A percentile compares a stretch with the other conserved stretches of the same genome.
phyloP scores from a whole-genome alignment of 1,140 invertebrate species.

The Triops cancriformis region DNA sequence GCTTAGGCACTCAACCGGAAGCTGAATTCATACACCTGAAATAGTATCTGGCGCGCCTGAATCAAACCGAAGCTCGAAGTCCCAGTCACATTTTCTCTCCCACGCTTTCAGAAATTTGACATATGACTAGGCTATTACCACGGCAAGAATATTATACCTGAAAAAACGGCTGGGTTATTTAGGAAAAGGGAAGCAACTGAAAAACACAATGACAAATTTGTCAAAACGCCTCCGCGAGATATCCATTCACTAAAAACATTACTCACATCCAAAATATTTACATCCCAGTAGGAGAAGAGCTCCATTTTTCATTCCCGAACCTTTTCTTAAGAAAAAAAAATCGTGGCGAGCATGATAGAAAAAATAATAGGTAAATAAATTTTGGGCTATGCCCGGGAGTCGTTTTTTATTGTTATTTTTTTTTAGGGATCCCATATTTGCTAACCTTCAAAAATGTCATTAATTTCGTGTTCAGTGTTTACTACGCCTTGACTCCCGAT shows the following conservation, averaged over 20 bases:
- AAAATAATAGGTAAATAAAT: no score
- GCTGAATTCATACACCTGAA: slow-evolving; percentile 5
- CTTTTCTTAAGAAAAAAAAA: neutral
- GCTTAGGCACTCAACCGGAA: slow-evolving; percentile 3
- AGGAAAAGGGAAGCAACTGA: neutral
- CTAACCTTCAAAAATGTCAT: neutral
- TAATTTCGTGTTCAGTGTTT: neutral
- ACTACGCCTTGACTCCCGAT: no score
- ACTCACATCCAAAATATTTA: neutral
- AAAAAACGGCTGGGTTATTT: no score
- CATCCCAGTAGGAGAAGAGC: neutral
- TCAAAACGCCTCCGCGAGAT: neutral
- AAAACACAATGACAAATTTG: slow-evolving; percentile 14
- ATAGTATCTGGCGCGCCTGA: neutral
- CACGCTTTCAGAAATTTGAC: neutral
- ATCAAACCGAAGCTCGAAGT: neutral
- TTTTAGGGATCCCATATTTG: neutral
- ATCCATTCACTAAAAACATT: neutral
- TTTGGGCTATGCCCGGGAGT: neutral
- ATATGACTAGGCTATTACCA: neutral
- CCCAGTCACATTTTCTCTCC: neutral
- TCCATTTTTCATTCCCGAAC: neutral
- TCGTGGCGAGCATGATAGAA: neutral
- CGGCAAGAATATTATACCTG: no score
- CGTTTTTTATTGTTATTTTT: neutral